These are phyloP conservation scores for Acronicta alni DNA, from an alignment of 2,888 invertebrate species.

Conservation along the genomic window DNA sequence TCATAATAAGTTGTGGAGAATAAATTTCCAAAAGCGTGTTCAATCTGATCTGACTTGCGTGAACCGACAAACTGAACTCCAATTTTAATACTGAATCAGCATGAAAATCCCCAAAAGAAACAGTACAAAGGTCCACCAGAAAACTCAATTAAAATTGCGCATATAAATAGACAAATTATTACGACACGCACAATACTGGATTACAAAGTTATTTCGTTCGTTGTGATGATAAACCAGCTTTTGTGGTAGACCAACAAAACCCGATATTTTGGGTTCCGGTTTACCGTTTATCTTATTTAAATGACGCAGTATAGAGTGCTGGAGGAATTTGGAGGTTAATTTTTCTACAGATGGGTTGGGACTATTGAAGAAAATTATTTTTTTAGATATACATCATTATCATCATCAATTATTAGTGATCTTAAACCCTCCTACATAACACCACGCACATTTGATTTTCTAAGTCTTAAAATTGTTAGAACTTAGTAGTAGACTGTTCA, in stretches of 20 bases:
- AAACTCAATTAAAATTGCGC: constrained; percentile 53
- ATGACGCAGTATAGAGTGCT: constrained; percentile 29
- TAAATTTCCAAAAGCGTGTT: constrained; percentile 1
- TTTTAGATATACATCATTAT: too few relatives aligned
- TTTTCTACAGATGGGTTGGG: constrained; percentile 6
- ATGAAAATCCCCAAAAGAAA: constrained; percentile 45
- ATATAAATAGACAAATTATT: constrained; percentile 59
- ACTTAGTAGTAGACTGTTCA: too few relatives aligned
- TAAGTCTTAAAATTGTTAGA: too few relatives aligned
- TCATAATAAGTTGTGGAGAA: not conserved
- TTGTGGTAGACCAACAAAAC: constrained; percentile 44
- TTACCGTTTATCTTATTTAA: constrained; percentile 47
- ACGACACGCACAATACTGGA: constrained; percentile 53
- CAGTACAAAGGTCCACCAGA: constrained; percentile 31
- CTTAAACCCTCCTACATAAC: too few relatives aligned
- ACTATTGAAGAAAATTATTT: not conserved
- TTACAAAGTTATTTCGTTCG: constrained; percentile 60
- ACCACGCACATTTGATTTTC: too few relatives aligned
- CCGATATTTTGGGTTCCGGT: constrained; percentile 44
- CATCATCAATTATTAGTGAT: too few relatives aligned
- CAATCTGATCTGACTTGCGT: constrained; percentile 11
- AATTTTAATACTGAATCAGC: constrained; percentile 42
- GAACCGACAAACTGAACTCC: constrained; percentile 15
- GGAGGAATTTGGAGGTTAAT: not conserved
- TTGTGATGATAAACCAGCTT: constrained; percentile 53